Conservation (phyloP, 1,140 invertebrate species). For the Thaumetopoea pityocampa region DNA sequence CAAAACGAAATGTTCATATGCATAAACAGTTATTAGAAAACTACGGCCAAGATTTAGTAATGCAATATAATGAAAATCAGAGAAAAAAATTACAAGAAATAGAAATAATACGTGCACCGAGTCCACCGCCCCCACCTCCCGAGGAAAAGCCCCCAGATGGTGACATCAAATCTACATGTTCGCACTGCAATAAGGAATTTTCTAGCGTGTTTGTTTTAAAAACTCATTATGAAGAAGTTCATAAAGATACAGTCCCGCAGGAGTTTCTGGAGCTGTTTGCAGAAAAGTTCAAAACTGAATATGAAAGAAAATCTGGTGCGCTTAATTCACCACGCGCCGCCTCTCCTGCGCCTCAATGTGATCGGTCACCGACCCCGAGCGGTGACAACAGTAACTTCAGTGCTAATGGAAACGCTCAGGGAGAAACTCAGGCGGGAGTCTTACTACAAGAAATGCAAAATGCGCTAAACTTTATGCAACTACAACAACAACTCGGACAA, state of each 20-base stretch:
- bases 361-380: conserved; percentile 74
- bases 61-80: conserved; percentile 96
- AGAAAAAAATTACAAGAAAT: conserved; percentile 79
- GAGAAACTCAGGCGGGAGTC: conserved; percentile 74
- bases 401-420: conserved; percentile 77
- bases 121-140: conserved; percentile 76
- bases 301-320: conserved; percentile 87
- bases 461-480: conserved; percentile 90
- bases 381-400: conserved; percentile 73
- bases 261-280: conserved; percentile 94
- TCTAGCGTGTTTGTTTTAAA: conserved; percentile 97
- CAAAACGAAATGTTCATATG: conserved; percentile 80
- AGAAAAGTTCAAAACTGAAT: conserved; percentile 91
- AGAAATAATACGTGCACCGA: conserved; percentile 75
- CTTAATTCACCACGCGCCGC: conserved; percentile 80
- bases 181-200: conserved; percentile 94
- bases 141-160: conserved; percentile 79
- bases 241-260: conserved; percentile 91
- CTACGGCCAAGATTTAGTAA: conserved; percentile 96
- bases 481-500: conserved; percentile 88
- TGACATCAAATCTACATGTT: conserved; percentile 86
- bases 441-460: conserved; percentile 89
- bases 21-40: conserved; percentile 94
- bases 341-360: conserved; percentile 70
- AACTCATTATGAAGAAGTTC: conserved; percentile 96